phyloP scores from a whole-genome alignment of 2,888 invertebrate species.

The Aporophyla lueneburgensis region DNA sequence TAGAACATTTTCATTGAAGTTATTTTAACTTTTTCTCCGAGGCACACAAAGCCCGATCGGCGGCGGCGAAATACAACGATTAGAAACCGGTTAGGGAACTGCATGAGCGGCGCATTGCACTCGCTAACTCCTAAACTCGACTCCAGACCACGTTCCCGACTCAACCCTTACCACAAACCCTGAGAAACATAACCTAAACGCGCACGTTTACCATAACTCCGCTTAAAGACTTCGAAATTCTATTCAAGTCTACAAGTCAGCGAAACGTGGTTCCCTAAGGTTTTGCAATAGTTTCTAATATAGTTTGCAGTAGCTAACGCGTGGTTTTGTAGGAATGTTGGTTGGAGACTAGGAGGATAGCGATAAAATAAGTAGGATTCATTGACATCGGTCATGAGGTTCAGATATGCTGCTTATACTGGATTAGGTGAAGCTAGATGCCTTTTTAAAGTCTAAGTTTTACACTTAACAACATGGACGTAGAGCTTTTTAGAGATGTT shows the following conservation, averaged over 20 bases:
- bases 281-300: conserved; percentile 71
- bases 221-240: conserved; percentile 63
- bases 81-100: conserved; percentile 85
- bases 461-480: conserved; percentile 44
- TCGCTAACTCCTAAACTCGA: conserved; percentile 76
- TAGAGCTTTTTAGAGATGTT: conserved; percentile 8
- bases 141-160: conserved; percentile 71
- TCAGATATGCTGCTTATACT: conserved; percentile 82
- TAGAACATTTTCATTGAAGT: conserved; percentile 75
- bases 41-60: conserved; percentile 76
- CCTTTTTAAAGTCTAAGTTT: conserved; percentile 67
- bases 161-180: conserved; percentile 68
- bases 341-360: conserved; percentile 70
- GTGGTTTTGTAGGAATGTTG: conserved; percentile 71
- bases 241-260: conserved; percentile 66
- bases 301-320: conserved; percentile 63
- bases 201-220: conserved; percentile 59
- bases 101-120: conserved; percentile 82
- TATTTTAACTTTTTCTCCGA: conserved; percentile 85
- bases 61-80: conserved; percentile 83
- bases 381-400: conserved; percentile 85
- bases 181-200: conserved; percentile 73
- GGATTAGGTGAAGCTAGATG: conserved; percentile 78
- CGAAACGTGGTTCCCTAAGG: conserved; percentile 70
- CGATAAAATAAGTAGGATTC: conserved; percentile 84